Percentiles rank a stretch among this genome's conserved stretches.
Evolutionary conservation across 2,113 vertebrate species (phyloP).

Genomic region (Anguilla rostrata): DNA sequence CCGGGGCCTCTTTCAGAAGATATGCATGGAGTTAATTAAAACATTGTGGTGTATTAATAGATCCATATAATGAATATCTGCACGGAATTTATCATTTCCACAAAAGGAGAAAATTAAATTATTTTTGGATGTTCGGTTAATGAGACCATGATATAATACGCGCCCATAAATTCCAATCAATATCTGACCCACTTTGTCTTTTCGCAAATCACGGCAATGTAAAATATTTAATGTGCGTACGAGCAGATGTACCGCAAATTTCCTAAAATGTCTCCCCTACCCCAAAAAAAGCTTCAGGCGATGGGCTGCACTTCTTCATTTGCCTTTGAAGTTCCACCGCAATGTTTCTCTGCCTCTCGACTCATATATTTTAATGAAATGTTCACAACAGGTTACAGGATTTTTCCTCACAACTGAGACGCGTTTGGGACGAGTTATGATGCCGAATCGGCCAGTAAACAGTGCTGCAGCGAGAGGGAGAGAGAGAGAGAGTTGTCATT

Average conservation of each 20-base stretch:
- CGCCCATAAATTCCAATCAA: constrained; percentile 22
- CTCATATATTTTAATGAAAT: neutral
- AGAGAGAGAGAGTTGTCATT: neutral
- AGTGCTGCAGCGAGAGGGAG: neutral
- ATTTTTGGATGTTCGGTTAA: constrained; percentile 26
- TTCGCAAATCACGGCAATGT: neutral
- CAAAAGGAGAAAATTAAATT: constrained; percentile 24
- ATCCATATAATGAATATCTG: constrained; percentile 31
- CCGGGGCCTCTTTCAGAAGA: constrained; percentile 35
- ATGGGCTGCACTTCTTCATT: neutral
- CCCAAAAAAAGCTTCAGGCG: neutral
- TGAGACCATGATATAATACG: constrained; percentile 28
- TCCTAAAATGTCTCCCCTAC: neutral
- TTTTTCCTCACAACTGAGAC: neutral
- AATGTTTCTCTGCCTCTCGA: neutral
- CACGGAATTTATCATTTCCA: constrained; percentile 24
- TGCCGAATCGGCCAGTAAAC: neutral
- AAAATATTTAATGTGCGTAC: neutral
- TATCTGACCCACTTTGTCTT: neutral
- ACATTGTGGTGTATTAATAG: constrained; percentile 30
- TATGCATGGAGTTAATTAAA: constrained; percentile 14
- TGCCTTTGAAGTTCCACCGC: neutral
- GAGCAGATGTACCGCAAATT: neutral
- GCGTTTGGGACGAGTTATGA: neutral
- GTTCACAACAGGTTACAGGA: neutral